Conservation (phyloP, 2,888 invertebrate genomes). For the Rhopalosiphum nymphaeae region DNA sequence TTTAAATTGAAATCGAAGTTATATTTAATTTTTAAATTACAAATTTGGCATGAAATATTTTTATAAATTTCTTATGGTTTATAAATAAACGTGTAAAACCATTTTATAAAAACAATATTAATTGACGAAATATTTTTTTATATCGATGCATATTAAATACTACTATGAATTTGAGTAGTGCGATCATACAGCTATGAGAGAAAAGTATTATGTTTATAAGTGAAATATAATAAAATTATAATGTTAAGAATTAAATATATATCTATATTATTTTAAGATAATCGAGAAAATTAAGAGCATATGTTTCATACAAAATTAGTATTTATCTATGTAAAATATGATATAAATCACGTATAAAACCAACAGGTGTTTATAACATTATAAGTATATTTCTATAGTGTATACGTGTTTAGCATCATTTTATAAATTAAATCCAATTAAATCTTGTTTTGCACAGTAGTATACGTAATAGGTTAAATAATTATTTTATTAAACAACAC, state of each 20-base stretch:
- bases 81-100: not conserved
- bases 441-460: not conserved
- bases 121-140: not conserved
- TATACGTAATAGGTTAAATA: not conserved
- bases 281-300: not conserved
- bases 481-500: constrained; percentile 28
- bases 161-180: not conserved
- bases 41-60: not conserved
- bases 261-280: not conserved
- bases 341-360: not conserved
- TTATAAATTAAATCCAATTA: not conserved
- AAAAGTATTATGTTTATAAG: not conserved
- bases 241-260: not conserved
- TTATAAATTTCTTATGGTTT: not conserved
- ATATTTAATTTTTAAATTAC: not conserved
- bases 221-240: not conserved
- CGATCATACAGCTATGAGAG: not conserved
- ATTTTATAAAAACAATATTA: not conserved
- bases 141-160: not conserved
- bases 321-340: not conserved
- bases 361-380: not conserved
- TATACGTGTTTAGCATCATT: not conserved
- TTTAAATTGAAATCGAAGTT: not conserved
- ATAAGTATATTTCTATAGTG: not conserved
- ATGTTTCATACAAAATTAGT: not conserved